phyloP scores from a whole-genome alignment of 2,797 vertebrate species.

The Eurystomus glaucurus region DNA sequence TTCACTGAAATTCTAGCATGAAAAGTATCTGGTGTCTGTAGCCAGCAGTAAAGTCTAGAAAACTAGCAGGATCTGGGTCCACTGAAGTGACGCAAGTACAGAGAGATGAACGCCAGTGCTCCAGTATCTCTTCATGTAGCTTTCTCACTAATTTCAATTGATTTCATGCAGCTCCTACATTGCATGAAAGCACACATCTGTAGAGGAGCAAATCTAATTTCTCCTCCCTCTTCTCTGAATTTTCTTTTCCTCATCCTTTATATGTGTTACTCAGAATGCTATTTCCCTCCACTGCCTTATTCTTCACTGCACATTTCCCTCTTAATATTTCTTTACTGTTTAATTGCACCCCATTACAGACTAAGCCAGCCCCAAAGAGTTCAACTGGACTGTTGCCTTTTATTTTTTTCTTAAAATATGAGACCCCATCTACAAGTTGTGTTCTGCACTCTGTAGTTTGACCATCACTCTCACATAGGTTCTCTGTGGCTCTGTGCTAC shows the following conservation, averaged over 20 bases:
- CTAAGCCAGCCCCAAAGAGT: background rate
- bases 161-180: background rate
- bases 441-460: background rate
- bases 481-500: background rate
- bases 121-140: background rate
- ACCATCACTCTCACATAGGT: background rate
- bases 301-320: background rate
- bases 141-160: background rate
- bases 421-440: background rate
- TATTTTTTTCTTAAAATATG: background rate
- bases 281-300: fast-evolving
- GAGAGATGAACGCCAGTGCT: background rate
- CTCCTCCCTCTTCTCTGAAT: background rate
- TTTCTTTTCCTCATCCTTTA: background rate
- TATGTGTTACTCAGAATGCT: background rate
- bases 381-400: background rate
- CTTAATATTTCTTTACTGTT: background rate
- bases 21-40: background rate
- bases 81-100: background rate
- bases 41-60: background rate
- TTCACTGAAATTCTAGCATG: background rate
- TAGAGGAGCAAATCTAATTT: background rate
- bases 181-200: background rate
- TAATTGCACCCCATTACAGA: background rate
- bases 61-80: background rate